A percentile compares a stretch with the other conserved stretches of the same genome.
These are phyloP conservation scores for Camelus bactrianus DNA, from an alignment of 2,113 vertebrate genomes.

Conservation along the genomic window DNA sequence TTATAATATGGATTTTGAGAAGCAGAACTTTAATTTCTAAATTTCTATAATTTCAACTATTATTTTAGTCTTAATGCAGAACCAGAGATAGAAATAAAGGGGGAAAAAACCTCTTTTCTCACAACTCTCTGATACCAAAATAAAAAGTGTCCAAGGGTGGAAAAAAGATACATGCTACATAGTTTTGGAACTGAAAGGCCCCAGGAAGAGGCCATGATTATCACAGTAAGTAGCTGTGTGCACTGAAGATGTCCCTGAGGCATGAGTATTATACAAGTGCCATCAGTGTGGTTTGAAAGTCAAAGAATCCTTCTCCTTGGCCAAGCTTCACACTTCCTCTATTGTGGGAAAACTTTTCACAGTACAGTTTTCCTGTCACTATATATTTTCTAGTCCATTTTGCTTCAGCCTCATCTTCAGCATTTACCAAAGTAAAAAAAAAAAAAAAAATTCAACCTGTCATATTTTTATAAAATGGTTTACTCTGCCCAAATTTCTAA, in stretches of 20 bases:
- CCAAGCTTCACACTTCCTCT: not conserved
- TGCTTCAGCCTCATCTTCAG: not conserved
- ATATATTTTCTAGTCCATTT: not conserved
- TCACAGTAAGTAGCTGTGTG: not conserved
- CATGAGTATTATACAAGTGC: not conserved
- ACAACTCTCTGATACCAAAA: not conserved
- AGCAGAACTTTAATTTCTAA: slow-evolving; percentile 5
- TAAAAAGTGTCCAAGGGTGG: not conserved
- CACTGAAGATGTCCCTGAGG: not conserved
- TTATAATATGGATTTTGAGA: not conserved
- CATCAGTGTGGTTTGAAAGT: not conserved
- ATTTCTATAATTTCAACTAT: not conserved
- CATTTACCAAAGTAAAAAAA: not conserved
- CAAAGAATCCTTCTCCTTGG: not conserved
- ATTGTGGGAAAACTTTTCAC: not conserved
- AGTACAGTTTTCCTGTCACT: not conserved
- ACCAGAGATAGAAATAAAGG: not conserved
- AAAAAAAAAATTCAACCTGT: not conserved
- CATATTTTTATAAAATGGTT: not conserved
- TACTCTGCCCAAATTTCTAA: not conserved
- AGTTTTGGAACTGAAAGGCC: not conserved
- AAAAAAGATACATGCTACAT: not conserved
- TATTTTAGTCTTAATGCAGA: not conserved
- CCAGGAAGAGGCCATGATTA: not conserved
- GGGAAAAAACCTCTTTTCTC: not conserved